Evolutionary conservation across 92 coral and sea anemone genomes (phyloP), one percentile per base, ranked within the genome.

Genomic region (Paragorgia papillata): DNA sequence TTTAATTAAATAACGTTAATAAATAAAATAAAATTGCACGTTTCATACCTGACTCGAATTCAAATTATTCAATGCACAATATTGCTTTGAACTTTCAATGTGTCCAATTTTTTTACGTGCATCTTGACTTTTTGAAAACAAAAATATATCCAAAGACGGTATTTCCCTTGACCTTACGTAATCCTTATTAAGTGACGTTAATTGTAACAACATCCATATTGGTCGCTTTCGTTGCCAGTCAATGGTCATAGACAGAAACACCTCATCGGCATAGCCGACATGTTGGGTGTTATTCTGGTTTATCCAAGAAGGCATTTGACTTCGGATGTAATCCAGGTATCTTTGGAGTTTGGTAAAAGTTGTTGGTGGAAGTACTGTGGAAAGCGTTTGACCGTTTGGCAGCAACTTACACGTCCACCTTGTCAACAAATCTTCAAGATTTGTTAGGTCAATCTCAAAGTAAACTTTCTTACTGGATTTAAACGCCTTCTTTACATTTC

Each of bases 41-140:
- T 46, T n/a, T n/a, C n/a, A n/a, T 54, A 71, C 78, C 78, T 71
- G 64, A 54, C 50, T 71, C 6, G 78, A 30, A 41, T 71, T 71
- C 29, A 71, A 9, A 8, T 71, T 32, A 37, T 55, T 71, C 33
- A 71, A 34, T 9, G 64, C 51, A 34, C 78, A 71, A 55, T 29
- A 64, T 41, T 55, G 64, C 35, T 71, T 50, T 22, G 64, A 1
- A 54, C 63, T 71, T 55, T 71, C 78, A 8, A 71, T 27, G 34
- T 33, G 22, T 2, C 78, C 78, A 18, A 71, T 30, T 17, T 25
- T 21, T 20, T 71, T 71, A 2, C 65, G 15, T 8, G 62, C 63
- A 17, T 54, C 15, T 43, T 25, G 19, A 21, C 26, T 64, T 54
- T 71, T 71, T 40, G 20, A 30, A 35, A 18, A 71, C 64, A 71